Percentiles rank a stretch among this genome's conserved stretches.
Evolutionary conservation across 2,797 vertebrate species (phyloP).

Genomic region (Eulemur mongoz): DNA sequence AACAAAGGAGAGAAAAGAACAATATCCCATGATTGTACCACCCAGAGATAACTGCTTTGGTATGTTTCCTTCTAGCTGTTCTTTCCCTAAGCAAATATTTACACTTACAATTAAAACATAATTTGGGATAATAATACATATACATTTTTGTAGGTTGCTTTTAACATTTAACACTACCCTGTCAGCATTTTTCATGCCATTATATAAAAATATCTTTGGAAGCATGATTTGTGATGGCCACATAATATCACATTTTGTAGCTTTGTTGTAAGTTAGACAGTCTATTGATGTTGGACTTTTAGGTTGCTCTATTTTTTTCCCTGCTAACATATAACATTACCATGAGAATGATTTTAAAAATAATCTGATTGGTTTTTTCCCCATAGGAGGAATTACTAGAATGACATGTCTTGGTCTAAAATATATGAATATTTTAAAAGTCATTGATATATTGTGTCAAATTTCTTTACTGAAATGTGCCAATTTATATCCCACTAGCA

Average conservation of each 20-base stretch:
- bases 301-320: background rate
- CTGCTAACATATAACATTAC: background rate
- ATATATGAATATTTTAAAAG: conserved; percentile 27
- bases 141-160: background rate
- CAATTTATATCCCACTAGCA: conserved; percentile 20
- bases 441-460: background rate
- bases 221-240: background rate
- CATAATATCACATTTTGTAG: background rate
- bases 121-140: background rate
- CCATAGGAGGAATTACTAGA: background rate
- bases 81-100: background rate
- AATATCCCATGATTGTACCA: background rate
- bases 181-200: background rate
- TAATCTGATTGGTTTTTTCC: conserved; percentile 14
- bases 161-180: background rate
- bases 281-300: background rate
- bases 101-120: conserved; percentile 36
- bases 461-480: background rate
- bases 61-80: background rate
- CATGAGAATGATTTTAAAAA: background rate
- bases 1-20: background rate
- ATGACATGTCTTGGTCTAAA: conserved; percentile 21
- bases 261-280: background rate
- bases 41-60: background rate
- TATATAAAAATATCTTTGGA: background rate